phyloP scores from a whole-genome alignment of 2,113 vertebrate genomes.

The Gallinago undulata region DNA sequence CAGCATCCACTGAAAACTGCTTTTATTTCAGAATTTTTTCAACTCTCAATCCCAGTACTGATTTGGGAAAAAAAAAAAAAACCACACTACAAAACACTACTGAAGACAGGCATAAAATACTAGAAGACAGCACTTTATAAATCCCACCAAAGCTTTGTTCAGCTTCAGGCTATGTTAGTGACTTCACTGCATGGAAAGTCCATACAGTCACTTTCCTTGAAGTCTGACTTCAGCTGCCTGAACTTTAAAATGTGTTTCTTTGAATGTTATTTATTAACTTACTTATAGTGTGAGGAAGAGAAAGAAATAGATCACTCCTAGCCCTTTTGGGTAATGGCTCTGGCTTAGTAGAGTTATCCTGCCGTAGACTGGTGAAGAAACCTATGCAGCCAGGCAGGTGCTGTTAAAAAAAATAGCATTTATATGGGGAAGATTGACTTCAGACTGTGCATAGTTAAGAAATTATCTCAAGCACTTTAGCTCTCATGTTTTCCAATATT shows the following conservation, averaged over 20 bases:
- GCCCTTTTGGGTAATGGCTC: neutral
- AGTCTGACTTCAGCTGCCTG: slow-evolving; percentile 18
- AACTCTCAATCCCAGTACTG: slow-evolving; percentile 12
- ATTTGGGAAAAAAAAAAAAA: neutral
- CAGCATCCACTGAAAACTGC: slow-evolving; percentile 6
- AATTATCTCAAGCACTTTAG: slow-evolving; percentile 69
- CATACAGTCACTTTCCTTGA: neutral
- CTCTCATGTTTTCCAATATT: slow-evolving; percentile 34
- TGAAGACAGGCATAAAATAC: slow-evolving; percentile 37
- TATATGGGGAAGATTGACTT: neutral
- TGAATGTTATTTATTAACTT: slow-evolving; percentile 22
- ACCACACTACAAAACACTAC: neutral
- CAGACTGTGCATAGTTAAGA: slow-evolving; percentile 9
- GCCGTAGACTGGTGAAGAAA: neutral
- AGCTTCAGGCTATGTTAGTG: neutral
- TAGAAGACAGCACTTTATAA: slow-evolving; percentile 54
- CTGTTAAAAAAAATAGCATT: slow-evolving; percentile 35
- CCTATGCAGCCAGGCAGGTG: slow-evolving; percentile 31
- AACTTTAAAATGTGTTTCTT: slow-evolving; percentile 17
- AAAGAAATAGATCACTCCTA: neutral
- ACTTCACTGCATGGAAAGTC: slow-evolving; percentile 27
- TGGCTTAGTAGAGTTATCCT: neutral
- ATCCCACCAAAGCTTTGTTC: slow-evolving; percentile 40
- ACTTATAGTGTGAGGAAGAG: neutral
- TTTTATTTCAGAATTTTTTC: slow-evolving; percentile 4